Evolutionary conservation across 2,113 vertebrate species (phyloP), one percentile per base, ranked within the genome.

Genomic region (Passer domesticus): DNA sequence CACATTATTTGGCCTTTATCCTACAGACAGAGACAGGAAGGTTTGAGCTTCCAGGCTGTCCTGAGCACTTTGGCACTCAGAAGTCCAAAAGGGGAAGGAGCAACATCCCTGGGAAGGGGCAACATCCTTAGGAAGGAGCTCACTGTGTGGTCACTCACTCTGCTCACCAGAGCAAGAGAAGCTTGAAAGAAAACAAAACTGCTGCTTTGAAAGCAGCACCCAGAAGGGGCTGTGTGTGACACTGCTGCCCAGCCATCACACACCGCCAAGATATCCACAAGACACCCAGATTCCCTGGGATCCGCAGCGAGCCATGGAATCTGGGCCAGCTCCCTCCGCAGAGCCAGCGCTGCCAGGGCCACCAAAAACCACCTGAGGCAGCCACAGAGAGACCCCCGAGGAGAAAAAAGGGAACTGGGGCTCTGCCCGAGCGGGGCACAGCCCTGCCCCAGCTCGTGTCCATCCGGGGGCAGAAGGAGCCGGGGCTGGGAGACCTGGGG

Each of bases 401-500:
- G 20, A 49, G 49, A 27, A 6, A 10, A 47, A 20, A 16, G 15
- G 43, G n/a, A 21, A 20, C 0, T 0, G 4, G 8, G 49, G 39
- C 13, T 60, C 82, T 60, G 39, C 11, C 28, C 15, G 35, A 28
- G 11, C 0, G 1, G 35, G 31, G 10, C 41, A 35, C 31, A 35
- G 74, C 82, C 52, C 60, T 11, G 1, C 18, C 13, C 79, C 93
- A 28, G 79, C 55, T 22, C 1, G 1, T 23, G 43, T 47, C 49
- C 68, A 15, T 4, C 5, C 49, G 3, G 21, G 41, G 17, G 8
- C 56, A 66, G 11, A 46, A 16, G 1, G 5, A 27, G 28, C 44
- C 0, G 22, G 27, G 15, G 8, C 11, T 0, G 27, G 3, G 3
- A 24, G 62, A 12, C 2, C 33, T 0, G 43, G 5, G 28, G 39